phyloP scores from a whole-genome alignment of 2,888 invertebrate species.

The Salpingus planirostris region DNA sequence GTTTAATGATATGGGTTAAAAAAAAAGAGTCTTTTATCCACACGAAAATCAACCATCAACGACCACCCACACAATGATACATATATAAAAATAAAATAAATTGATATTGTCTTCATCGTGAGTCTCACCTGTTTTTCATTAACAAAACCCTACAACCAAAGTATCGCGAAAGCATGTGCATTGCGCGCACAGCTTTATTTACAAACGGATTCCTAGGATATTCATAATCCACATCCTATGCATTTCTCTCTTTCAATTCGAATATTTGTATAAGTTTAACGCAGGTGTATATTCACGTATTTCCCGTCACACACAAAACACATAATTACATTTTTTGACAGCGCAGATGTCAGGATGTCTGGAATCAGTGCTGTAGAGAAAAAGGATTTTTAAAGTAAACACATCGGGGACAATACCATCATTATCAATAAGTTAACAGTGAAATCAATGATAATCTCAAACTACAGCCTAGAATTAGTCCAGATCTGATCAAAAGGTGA shows the following conservation, averaged over 20 bases:
- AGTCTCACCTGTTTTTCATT: constrained; percentile 39
- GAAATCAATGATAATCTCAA: constrained; percentile 1
- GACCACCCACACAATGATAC: constrained; percentile 11
- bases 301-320: constrained; percentile 40
- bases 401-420: too few species aligned
- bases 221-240: constrained; percentile 17
- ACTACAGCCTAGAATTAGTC: too few species aligned
- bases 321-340: constrained; percentile 35
- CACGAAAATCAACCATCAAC: neutral
- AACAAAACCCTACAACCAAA: constrained; percentile 36
- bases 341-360: constrained; percentile 37
- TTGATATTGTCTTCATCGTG: constrained; percentile 30
- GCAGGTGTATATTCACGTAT: constrained; percentile 29
- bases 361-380: constrained; percentile 41
- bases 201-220: constrained; percentile 27
- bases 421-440: too few species aligned
- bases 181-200: constrained; percentile 42
- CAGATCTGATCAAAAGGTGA: too few species aligned
- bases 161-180: constrained; percentile 42
- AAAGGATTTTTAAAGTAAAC: constrained; percentile 33
- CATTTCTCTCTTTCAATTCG: too few species aligned
- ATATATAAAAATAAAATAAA: constrained; percentile 14
- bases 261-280: constrained; percentile 16
- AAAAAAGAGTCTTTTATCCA: too few species aligned
- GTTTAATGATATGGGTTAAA: too few species aligned